phyloP scores from a whole-genome alignment of 2,113 vertebrate species.

The Phrynocephalus versicolor region DNA sequence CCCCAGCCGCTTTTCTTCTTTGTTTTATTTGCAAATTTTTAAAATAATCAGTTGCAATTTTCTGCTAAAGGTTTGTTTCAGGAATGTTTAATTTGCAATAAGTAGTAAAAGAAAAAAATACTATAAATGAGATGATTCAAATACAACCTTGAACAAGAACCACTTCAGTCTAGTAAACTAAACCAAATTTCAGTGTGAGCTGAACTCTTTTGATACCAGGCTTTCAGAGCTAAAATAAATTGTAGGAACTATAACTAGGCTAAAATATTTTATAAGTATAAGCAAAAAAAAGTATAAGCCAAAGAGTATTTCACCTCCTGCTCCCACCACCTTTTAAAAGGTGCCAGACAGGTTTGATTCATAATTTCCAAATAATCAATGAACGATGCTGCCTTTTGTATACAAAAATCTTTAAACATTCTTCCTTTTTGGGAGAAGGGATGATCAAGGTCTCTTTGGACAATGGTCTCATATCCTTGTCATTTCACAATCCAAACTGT shows the following conservation, averaged over 20 bases:
- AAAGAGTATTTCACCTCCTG: not conserved
- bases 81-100: not conserved
- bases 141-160: not conserved
- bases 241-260: not conserved
- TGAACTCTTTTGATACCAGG: not conserved
- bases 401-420: not conserved
- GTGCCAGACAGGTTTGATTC: not conserved
- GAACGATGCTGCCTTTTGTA: not conserved
- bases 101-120: not conserved
- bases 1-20: not conserved
- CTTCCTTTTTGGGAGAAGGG: not conserved
- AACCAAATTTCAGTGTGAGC: not conserved
- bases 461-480: not conserved
- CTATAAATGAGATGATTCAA: not conserved
- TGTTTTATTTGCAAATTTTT: constrained; percentile 14
- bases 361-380: not conserved
- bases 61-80: not conserved
- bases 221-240: constrained; percentile 19
- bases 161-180: not conserved
- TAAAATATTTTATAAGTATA: not conserved
- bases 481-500: too few species aligned
- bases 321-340: not conserved
- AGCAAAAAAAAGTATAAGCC: not conserved
- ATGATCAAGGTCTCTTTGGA: not conserved
- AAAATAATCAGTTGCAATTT: not conserved